Conservation (phyloP, 2,797 vertebrate species). For the Hemibagrus guttatus region DNA sequence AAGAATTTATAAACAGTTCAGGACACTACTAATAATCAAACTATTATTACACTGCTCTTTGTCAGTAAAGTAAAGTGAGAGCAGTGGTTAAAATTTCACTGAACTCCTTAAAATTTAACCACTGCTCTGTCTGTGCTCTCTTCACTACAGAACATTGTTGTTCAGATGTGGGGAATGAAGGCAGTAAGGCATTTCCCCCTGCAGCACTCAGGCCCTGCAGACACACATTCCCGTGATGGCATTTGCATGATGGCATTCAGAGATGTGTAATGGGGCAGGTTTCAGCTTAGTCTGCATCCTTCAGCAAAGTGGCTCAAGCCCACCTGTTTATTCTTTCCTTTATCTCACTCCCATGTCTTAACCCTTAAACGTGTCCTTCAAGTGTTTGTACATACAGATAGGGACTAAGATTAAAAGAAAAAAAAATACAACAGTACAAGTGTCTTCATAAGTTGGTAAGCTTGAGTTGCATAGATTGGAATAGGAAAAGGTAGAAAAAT, state of each 20-base stretch:
- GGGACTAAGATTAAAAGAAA: neutral
- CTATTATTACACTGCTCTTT: conserved; percentile 9
- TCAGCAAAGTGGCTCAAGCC: conserved; percentile 41
- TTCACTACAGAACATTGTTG: neutral
- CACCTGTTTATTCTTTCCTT: conserved; percentile 28
- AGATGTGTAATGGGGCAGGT: conserved; percentile 49
- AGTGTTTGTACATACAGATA: neutral
- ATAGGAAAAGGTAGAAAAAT: neutral
- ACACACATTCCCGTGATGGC: conserved; percentile 48
- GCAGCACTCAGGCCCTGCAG: conserved; percentile 39
- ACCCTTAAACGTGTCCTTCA: neutral
- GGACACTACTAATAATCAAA: neutral
- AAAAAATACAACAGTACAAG: neutral
- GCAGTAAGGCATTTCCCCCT: conserved; percentile 26
- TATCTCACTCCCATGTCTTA: conserved; percentile 10
- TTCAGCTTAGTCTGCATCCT: conserved; percentile 46
- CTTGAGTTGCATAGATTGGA: neutral
- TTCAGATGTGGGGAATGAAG: conserved; percentile 20
- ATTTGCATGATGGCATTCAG: conserved; percentile 48
- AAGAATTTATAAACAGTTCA: conserved; percentile 3
- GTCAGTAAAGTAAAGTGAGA: conserved; percentile 8
- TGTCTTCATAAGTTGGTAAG: neutral
- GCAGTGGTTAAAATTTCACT: conserved; percentile 18
- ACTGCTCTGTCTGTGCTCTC: conserved; percentile 8
- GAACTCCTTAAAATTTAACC: conserved; percentile 31